Percentiles rank a stretch among this genome's conserved stretches.
Conservation (phyloP, 2,797 vertebrate genomes). For the Diplodus sargus region DNA sequence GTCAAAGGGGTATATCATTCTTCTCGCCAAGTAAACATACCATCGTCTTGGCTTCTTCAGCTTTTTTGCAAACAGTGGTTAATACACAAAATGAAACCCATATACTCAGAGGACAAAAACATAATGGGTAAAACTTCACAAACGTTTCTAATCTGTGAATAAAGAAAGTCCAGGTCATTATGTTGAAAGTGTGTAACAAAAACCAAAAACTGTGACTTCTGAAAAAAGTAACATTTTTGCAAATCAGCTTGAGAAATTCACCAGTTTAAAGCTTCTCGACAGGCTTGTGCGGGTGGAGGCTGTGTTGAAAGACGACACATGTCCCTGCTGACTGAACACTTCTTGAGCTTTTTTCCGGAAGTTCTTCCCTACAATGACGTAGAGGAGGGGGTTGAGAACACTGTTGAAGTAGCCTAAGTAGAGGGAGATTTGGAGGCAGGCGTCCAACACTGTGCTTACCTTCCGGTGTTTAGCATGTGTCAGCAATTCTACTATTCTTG, state of each 20-base stretch:
- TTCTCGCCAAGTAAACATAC: background rate
- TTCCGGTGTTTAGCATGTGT: too few species aligned
- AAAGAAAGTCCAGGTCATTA: too few species aligned
- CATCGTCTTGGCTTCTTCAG: background rate
- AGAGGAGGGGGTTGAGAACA: slow-evolving; percentile 89
- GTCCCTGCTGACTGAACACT: slow-evolving; percentile 56
- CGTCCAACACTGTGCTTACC: too few species aligned
- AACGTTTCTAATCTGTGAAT: too few species aligned
- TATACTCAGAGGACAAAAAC: background rate
- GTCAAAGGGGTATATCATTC: background rate
- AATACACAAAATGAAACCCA: too few species aligned
- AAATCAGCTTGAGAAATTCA: too few species aligned
- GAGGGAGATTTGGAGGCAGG: slow-evolving; percentile 68
- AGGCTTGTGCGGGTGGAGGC: background rate
- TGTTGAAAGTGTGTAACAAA: too few species aligned
- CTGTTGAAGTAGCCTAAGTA: slow-evolving; percentile 87
- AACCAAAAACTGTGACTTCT: too few species aligned
- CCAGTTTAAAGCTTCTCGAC: too few species aligned
- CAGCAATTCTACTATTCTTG: slow-evolving; percentile 72
- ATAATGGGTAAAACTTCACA: background rate
- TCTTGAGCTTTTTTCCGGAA: slow-evolving; percentile 84
- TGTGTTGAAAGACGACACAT: fast-evolving
- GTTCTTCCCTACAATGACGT: slow-evolving; percentile 86
- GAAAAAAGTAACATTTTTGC: too few species aligned
- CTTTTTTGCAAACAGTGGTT: background rate